These are phyloP conservation scores for Onthophagus sagittarius DNA, from an alignment of 2,888 invertebrate genomes.

Conservation along the genomic window DNA sequence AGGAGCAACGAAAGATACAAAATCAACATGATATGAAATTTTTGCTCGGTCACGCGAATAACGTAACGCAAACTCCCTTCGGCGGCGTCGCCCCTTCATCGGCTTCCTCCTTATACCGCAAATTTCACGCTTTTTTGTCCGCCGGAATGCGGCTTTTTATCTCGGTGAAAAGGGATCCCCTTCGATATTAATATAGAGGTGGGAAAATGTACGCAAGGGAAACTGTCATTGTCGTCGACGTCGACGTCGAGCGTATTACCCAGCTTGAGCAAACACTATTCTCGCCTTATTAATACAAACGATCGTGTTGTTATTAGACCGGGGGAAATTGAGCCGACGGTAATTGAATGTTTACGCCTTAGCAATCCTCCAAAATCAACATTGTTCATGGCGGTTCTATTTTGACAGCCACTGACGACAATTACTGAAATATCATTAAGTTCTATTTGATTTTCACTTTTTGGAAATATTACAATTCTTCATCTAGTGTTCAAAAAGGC, in stretches of 20 bases:
- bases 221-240: too few relatives aligned
- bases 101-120: neutral
- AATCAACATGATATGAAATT: conserved; percentile 47
- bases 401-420: too few relatives aligned
- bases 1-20: conserved; percentile 21
- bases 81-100: conserved; percentile 4
- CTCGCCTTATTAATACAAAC: neutral
- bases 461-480: too few relatives aligned
- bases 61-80: conserved; percentile 34
- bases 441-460: too few relatives aligned
- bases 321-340: neutral
- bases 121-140: conserved; percentile 26
- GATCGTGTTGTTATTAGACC: neutral
- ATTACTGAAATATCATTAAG: too few relatives aligned
- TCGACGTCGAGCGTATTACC: neutral
- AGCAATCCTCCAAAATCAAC: neutral
- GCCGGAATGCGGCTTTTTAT: conserved; percentile 19
- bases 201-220: too few relatives aligned
- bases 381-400: neutral
- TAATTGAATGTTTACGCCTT: neutral
- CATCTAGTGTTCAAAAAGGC: too few relatives aligned
- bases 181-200: neutral
- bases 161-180: neutral
- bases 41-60: conserved; percentile 42
- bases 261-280: neutral